Conservation (phyloP, 1,140 invertebrate genomes). For the Sogatella furcifera region DNA sequence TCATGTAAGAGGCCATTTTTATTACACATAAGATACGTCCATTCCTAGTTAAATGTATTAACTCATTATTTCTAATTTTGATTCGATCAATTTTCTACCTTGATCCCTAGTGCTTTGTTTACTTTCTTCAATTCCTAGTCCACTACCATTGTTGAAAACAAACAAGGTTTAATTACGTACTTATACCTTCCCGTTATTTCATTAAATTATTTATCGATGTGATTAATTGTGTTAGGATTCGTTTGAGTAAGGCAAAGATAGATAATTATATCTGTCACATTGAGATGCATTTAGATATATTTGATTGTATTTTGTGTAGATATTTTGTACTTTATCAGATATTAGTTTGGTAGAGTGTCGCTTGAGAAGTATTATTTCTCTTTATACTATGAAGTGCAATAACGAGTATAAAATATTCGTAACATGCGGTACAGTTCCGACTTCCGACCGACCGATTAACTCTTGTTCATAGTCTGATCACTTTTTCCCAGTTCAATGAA, state of each 20-base stretch:
- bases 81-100: neutral
- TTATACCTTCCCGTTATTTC: neutral
- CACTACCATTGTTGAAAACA: neutral
- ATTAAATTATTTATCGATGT: no score
- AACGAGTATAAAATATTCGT: neutral
- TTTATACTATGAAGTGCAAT: no score
- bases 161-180: neutral
- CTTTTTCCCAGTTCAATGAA: neutral
- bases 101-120: neutral
- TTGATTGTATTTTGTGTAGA: no score
- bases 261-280: no score
- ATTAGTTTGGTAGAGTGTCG: no score
- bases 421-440: neutral
- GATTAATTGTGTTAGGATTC: no score
- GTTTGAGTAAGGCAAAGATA: no score
- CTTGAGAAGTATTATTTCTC: no score
- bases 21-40: neutral
- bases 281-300: no score
- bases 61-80: neutral
- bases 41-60: neutral
- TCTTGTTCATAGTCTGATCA: neutral
- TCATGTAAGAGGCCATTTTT: conserved; percentile 16
- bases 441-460: neutral
- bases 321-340: no score
- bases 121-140: neutral